Evolutionary conservation across 2,888 invertebrate genomes (phyloP), one percentile per base, ranked within the genome.

Genomic region (Seira sanloemensis): DNA sequence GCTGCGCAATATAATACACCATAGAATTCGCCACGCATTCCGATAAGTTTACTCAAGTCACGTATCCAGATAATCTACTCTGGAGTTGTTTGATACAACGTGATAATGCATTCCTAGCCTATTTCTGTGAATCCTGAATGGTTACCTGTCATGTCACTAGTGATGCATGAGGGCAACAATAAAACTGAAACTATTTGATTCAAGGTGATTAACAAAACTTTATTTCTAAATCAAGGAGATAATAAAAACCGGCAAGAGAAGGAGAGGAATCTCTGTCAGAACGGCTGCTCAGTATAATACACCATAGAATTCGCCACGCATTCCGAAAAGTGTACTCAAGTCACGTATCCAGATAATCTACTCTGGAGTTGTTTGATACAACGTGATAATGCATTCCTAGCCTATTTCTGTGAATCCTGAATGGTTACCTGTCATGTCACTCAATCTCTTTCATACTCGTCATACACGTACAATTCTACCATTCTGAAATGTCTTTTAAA

Each of bases 121-220:
- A 50, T 50, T 50, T 50, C 16, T 50, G 1, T 2, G 16, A 18
- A 50, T 50, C n/a, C n/a, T 50, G 50, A 50, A 50, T 50, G n/a
- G n/a, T n/a, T n/a, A 50, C 50, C 50, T 50, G 50, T 50, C 50
- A 50, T 50, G n/a, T 50, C 50, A 50, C 50, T n/a, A n/a, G n/a
- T n/a, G n/a, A n/a, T n/a, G n/a, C n/a, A n/a, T n/a, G n/a, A n/a
- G n/a, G n/a, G n/a, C n/a, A n/a, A n/a, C n/a, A n/a, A n/a, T n/a
- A n/a, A n/a, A n/a, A 50, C 50, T 18, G 50, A 50, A 16, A 50
- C 50, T 50, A 18, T 50, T 50, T 16, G 37, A 50, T 7, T n/a
- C 50, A n/a, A 50, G 50, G n/a, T 18, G 50, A 50, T 50, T 50
- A 50, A 50, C 50, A 50, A 50, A 50, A 50, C 50, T 50, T 50